Evolutionary conservation across 2,888 invertebrate genomes (phyloP).

Genomic region (Hirtodrosophila cameraria): DNA sequence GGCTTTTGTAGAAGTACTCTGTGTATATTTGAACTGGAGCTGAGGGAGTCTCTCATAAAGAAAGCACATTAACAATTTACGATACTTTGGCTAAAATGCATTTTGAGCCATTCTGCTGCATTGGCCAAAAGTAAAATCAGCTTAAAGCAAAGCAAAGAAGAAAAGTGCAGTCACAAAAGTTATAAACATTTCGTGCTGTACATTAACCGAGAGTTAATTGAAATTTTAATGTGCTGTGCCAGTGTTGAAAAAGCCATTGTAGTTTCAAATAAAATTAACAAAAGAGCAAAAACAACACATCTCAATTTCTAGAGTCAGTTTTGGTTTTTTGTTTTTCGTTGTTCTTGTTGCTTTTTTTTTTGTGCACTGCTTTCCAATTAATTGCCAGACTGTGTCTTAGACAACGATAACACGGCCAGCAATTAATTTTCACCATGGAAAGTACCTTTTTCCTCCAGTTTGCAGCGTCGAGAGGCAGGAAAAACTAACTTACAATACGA

Average conservation of each 20-base stretch:
- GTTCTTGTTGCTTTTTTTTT: slow-evolving; percentile 15
- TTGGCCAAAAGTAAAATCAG: not conserved
- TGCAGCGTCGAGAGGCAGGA: slow-evolving; percentile 24
- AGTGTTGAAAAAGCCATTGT: slow-evolving; percentile 17
- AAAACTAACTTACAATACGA: slow-evolving; percentile 17
- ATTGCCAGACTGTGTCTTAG: slow-evolving; percentile 57
- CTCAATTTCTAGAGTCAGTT: slow-evolving; percentile 22
- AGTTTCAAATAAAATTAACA: not conserved
- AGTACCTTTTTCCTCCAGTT: slow-evolving; percentile 64
- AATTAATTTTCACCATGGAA: slow-evolving; percentile 80
- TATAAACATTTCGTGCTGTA: slow-evolving; percentile 34
- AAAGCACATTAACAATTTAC: slow-evolving; percentile 34
- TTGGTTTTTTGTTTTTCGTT: slow-evolving; percentile 24
- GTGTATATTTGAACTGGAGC: slow-evolving; percentile 34
- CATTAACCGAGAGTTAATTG: slow-evolving; percentile 36
- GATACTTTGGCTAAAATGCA: slow-evolving; percentile 21
- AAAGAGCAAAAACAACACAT: slow-evolving; percentile 1
- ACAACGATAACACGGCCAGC: slow-evolving; percentile 63
- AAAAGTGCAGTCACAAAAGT: slow-evolving; percentile 14
- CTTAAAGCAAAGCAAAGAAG: not conserved
- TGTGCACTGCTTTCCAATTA: slow-evolving; percentile 70
- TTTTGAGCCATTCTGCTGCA: not conserved
- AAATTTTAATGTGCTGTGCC: slow-evolving; percentile 17
- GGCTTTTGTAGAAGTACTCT: slow-evolving; percentile 22
- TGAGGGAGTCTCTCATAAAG: slow-evolving; percentile 8